phyloP scores from a whole-genome alignment of 2,797 vertebrate genomes.

The Clarias laeviceps region DNA sequence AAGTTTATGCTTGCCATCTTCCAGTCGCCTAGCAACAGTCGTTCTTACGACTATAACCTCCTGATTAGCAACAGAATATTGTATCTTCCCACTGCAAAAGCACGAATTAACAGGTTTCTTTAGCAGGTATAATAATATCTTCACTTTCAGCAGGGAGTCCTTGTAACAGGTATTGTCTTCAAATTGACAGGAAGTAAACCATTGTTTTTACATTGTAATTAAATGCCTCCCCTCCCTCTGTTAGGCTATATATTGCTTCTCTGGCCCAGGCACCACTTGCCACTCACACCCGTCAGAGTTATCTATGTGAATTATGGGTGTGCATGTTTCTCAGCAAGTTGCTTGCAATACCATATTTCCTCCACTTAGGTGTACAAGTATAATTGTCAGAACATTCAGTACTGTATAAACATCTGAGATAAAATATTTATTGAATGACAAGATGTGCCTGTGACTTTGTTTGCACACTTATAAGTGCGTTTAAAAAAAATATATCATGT shows the following conservation, averaged over 20 bases:
- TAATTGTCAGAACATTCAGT: not conserved
- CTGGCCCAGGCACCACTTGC: slow-evolving; percentile 20
- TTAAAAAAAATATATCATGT: no score
- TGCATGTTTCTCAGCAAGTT: not conserved
- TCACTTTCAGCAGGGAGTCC: not conserved
- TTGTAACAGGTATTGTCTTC: not conserved
- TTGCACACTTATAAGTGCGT: no score
- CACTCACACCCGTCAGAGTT: not conserved
- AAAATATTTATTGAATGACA: not conserved
- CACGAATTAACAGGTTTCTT: not conserved
- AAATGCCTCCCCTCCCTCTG: not conserved
- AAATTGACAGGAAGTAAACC: slow-evolving; percentile 1
- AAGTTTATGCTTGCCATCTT: not conserved
- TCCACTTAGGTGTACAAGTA: not conserved
- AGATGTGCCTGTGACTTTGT: no score
- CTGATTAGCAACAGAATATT: not conserved
- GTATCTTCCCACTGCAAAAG: not conserved
- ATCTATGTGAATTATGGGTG: not conserved
- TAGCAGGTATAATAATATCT: not conserved
- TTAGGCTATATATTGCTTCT: slow-evolving; percentile 1
- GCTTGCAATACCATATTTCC: not conserved
- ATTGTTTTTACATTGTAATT: not conserved
- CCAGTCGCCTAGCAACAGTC: slow-evolving; percentile 10
- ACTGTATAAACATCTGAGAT: not conserved
- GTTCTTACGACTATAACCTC: not conserved